These are phyloP conservation scores for Alaudala cheleensis DNA, from an alignment of 2,113 vertebrate genomes.

Conservation along the genomic window DNA sequence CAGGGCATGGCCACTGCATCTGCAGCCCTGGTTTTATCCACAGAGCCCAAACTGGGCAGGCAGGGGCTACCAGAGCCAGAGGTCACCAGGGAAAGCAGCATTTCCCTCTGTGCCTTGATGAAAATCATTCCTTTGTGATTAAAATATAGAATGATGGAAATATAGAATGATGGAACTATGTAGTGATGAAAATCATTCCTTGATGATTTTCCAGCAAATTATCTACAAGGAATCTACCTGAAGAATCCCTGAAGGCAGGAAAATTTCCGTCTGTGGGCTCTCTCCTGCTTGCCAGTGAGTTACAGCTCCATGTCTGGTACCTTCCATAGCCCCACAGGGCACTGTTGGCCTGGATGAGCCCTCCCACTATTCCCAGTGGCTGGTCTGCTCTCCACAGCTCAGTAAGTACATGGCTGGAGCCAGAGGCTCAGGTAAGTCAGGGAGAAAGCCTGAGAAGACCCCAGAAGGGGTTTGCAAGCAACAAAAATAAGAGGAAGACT, in stretches of 20 bases:
- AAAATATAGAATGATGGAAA: neutral
- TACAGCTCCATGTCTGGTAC: neutral
- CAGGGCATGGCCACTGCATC: neutral
- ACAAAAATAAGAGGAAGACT: neutral
- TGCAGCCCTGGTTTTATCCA: neutral
- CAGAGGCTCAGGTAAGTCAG: neutral
- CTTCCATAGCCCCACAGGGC: neutral
- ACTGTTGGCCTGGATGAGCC: neutral
- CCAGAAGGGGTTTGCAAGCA: neutral
- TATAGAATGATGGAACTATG: neutral
- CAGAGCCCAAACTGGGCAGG: fast-evolving
- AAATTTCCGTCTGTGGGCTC: neutral
- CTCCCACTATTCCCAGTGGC: neutral
- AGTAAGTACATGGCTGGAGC: neutral
- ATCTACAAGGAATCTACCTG: neutral
- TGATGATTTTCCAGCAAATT: neutral
- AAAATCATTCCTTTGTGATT: neutral
- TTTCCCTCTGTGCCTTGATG: neutral
- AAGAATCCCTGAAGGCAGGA: neutral
- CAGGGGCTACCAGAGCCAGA: neutral
- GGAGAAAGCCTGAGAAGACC: neutral
- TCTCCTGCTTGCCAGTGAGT: neutral
- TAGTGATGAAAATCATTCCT: neutral
- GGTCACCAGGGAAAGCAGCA: neutral
- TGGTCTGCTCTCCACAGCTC: neutral